A percentile compares a stretch with the other conserved stretches of the same genome.
These are phyloP conservation scores for Phoxinus dragarum DNA, from an alignment of 2,797 vertebrate genomes.

Conservation along the genomic window DNA sequence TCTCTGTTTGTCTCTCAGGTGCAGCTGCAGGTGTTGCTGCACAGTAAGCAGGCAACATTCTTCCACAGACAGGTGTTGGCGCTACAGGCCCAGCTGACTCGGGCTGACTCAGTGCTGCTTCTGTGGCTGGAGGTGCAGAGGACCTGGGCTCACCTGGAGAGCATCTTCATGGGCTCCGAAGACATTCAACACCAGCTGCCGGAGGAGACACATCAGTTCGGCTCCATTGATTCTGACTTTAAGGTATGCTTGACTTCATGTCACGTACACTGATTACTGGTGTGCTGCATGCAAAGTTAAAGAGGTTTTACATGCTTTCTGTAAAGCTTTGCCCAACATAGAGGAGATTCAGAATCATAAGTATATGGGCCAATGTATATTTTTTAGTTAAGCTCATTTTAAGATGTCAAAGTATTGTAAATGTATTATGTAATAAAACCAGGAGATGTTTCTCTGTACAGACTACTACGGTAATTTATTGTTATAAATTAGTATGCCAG, in stretches of 20 bases:
- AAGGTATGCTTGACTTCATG: slow-evolving; percentile 66
- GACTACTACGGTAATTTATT: background rate
- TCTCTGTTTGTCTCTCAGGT: slow-evolving; percentile 63
- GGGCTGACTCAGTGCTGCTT: slow-evolving; percentile 74
- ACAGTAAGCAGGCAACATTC: slow-evolving; percentile 81
- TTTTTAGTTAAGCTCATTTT: background rate
- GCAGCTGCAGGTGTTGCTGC: slow-evolving; percentile 83
- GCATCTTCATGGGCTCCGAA: slow-evolving; percentile 86
- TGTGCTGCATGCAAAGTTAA: background rate
- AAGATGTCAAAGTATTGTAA: background rate
- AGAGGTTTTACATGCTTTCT: background rate
- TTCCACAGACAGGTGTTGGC: slow-evolving; percentile 82
- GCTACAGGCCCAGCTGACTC: slow-evolving; percentile 84
- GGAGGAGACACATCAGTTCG: slow-evolving; percentile 82
- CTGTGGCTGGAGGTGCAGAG: slow-evolving; percentile 86
- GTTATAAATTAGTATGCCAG: background rate
- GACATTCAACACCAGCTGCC: slow-evolving; percentile 85
- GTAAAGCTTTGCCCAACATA: background rate
- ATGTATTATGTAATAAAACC: background rate
- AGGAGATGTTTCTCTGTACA: background rate
- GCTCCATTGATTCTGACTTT: slow-evolving; percentile 82
- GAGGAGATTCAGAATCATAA: background rate
- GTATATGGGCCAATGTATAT: background rate
- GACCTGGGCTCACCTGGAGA: slow-evolving; percentile 85
- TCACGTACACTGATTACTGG: background rate